Evolutionary conservation across 2,797 vertebrate species (phyloP).

Genomic region (Threskiornis aethiopicus): DNA sequence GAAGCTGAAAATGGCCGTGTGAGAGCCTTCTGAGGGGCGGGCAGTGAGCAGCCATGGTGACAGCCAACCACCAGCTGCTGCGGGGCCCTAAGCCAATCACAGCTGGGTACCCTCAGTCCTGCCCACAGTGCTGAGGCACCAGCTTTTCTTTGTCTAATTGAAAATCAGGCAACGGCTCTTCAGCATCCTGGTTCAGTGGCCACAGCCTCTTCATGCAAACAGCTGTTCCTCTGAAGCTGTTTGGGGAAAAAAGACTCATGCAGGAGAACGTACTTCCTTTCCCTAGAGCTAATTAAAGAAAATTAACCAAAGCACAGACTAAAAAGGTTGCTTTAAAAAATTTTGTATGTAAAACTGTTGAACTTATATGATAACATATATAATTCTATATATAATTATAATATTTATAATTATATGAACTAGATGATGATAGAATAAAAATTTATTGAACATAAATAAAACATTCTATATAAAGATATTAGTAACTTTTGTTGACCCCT

Average conservation of each 20-base stretch:
- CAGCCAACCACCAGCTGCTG: rapidly evolving
- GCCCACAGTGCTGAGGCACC: neutral
- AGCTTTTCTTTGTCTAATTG: too few species aligned
- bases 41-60: too few species aligned
- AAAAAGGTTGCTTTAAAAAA: neutral
- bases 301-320: neutral
- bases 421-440: neutral
- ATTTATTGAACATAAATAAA: neutral
- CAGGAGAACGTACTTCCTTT: neutral
- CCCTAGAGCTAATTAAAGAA: neutral
- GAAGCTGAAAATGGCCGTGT: rapidly evolving
- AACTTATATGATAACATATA: neutral
- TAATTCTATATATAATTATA: neutral
- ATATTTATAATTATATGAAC: neutral
- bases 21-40: rapidly evolving
- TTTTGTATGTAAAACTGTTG: neutral
- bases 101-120: rapidly evolving
- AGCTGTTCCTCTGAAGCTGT: rapidly evolving
- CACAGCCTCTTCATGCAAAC: neutral
- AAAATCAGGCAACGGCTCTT: neutral
- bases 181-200: too few species aligned
- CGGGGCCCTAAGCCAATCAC: neutral
- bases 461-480: neutral
- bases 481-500: neutral
- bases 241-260: neutral